phyloP scores from a whole-genome alignment of 2,888 invertebrate species.

The Monochamus alternatus region DNA sequence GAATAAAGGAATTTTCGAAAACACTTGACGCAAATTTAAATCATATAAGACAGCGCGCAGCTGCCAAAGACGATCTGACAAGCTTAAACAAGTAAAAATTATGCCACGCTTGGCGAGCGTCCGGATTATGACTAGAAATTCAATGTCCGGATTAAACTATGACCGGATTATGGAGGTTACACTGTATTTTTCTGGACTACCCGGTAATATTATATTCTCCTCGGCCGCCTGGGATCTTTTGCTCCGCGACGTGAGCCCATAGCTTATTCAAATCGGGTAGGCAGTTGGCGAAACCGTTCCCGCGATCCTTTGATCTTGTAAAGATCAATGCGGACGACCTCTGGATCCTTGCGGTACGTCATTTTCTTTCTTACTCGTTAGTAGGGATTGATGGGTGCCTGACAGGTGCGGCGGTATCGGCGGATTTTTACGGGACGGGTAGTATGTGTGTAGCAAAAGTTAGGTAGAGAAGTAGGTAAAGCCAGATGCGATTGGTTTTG shows the following conservation, averaged over 20 bases:
- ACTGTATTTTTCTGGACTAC: neutral
- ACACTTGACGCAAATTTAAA: too few relatives aligned
- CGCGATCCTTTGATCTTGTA: constrained; percentile 26
- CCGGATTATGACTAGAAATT: too few relatives aligned
- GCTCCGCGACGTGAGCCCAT: constrained; percentile 14
- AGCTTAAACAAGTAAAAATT: too few relatives aligned
- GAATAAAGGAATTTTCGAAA: too few relatives aligned
- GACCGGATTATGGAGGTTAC: too few relatives aligned
- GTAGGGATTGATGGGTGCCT: constrained; percentile 49
- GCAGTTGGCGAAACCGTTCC: constrained; percentile 15
- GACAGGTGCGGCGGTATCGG: constrained; percentile 46
- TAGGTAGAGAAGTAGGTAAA: neutral
- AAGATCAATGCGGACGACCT: constrained; percentile 20
- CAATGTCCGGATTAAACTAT: too few relatives aligned
- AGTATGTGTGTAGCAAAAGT: constrained; percentile 10
- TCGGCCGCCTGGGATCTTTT: neutral
- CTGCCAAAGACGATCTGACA: too few relatives aligned
- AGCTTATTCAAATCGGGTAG: constrained; percentile 13
- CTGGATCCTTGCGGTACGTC: constrained; percentile 40
- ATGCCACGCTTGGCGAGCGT: too few relatives aligned
- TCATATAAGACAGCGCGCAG: too few relatives aligned
- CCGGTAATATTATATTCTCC: neutral
- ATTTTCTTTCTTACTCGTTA: constrained; percentile 49
- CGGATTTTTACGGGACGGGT: constrained; percentile 45
- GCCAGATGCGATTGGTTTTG: neutral